Conservation (phyloP, 2,113 vertebrate genomes). For the Periophthalmodon schlosseri region DNA sequence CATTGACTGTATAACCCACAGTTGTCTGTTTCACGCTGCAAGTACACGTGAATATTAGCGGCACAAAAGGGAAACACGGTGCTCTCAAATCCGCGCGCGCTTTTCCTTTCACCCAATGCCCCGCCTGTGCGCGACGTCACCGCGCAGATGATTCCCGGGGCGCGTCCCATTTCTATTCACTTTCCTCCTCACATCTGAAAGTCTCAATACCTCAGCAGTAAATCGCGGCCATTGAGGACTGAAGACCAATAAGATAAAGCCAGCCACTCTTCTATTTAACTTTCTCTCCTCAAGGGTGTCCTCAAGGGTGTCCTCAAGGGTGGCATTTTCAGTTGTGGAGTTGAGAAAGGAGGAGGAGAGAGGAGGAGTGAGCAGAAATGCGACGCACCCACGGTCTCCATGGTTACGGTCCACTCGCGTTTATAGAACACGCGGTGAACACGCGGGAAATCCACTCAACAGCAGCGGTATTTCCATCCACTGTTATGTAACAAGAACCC, state of each 20-base stretch:
- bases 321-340: background rate
- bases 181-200: too few relatives aligned
- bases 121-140: background rate
- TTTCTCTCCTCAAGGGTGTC: background rate
- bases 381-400: slow-evolving; percentile 11
- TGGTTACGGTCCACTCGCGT: slow-evolving; percentile 6
- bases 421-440: background rate
- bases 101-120: slow-evolving; percentile 34
- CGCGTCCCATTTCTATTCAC: background rate
- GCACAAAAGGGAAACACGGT: background rate
- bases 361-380: background rate
- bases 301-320: background rate
- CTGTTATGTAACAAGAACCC: slow-evolving; percentile 23
- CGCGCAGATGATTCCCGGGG: background rate
- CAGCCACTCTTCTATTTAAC: background rate
- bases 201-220: background rate
- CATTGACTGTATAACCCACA: slow-evolving; percentile 7
- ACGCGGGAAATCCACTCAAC: slow-evolving; percentile 38
- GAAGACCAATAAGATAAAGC: slow-evolving; percentile 34
- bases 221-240: slow-evolving; percentile 10
- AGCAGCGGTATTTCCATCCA: slow-evolving; percentile 22
- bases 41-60: slow-evolving; percentile 52
- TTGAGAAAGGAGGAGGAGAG: background rate
- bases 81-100: slow-evolving; percentile 60
- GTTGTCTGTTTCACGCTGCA: slow-evolving; percentile 31